Percentiles rank a stretch among this genome's conserved stretches.
These are phyloP conservation scores for Patella ulyssiponensis DNA, from an alignment of 2,888 invertebrate species.

Conservation along the genomic window DNA sequence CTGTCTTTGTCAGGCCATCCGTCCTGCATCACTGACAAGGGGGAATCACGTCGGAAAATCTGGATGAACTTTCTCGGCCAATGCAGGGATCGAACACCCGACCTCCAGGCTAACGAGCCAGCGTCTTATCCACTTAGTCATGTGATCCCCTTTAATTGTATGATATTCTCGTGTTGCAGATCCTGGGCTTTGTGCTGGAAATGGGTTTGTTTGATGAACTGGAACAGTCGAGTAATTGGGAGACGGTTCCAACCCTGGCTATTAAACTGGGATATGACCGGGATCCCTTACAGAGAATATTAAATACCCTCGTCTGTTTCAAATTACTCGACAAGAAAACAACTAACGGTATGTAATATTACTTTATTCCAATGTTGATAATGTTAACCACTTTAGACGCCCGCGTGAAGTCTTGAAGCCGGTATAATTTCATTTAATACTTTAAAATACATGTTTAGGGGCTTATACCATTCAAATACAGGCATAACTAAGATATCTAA, in stretches of 20 bases:
- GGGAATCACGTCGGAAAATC: no score
- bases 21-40: no score
- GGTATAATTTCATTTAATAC: no score
- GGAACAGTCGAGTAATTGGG: slow-evolving; percentile 38
- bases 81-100: no score
- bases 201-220: slow-evolving; percentile 57
- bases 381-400: background rate
- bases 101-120: no score
- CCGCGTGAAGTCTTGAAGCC: no score
- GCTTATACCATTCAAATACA: no score
- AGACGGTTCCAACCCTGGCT: slow-evolving; percentile 44
- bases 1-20: no score
- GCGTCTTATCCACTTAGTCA: no score
- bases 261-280: slow-evolving; percentile 44
- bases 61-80: no score
- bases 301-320: slow-evolving; percentile 50
- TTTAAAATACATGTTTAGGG: no score
- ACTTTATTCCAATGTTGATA: background rate
- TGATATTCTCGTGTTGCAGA: slow-evolving; percentile 36
- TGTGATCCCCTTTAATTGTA: background rate
- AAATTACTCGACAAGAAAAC: slow-evolving; percentile 44
- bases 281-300: slow-evolving; percentile 46
- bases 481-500: no score
- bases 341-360: slow-evolving; percentile 32
- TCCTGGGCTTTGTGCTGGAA: slow-evolving; percentile 51